Evolutionary conservation across 64 coral and sea anemone species (phyloP).

Genomic region (Pachyseris speciosa): DNA sequence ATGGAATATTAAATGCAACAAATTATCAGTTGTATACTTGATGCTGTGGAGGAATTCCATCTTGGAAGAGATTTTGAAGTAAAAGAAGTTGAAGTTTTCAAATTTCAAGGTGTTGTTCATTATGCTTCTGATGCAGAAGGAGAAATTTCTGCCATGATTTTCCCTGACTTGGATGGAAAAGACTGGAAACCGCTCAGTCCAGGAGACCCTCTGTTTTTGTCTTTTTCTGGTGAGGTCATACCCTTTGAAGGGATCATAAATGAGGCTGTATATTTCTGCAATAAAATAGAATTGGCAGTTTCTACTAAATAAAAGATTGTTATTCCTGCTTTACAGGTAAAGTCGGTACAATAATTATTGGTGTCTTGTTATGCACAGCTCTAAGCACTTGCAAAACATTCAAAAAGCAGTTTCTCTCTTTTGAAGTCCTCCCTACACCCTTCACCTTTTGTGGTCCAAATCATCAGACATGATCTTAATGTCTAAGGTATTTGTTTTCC

Average conservation of each 20-base stretch:
- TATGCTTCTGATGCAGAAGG: conserved; percentile 48
- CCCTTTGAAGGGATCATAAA: conserved; percentile 67
- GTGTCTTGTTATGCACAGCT: no score
- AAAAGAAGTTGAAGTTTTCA: conserved; percentile 65
- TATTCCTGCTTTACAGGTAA: conserved; percentile 5
- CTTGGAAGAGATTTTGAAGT: conserved; percentile 30
- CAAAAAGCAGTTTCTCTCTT: no score
- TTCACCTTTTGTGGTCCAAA: no score
- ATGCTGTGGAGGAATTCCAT: conserved; percentile 63
- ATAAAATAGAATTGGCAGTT: conserved; percentile 50
- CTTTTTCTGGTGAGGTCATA: conserved; percentile 63
- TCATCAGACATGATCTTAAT: no score
- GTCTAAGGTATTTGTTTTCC: no score
- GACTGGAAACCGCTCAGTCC: conserved; percentile 62
- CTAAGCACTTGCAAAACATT: no score
- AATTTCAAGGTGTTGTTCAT: conserved; percentile 7
- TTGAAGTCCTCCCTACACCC: no score
- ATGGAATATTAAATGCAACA: conserved; percentile 53
- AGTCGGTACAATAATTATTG: neutral
- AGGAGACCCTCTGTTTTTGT: conserved; percentile 70
- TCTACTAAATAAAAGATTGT: conserved; percentile 38
- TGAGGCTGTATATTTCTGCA: conserved; percentile 72
- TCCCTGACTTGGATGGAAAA: conserved; percentile 54
- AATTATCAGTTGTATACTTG: conserved; percentile 33
- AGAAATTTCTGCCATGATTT: conserved; percentile 79